A percentile compares a stretch with the other conserved stretches of the same genome.
Evolutionary conservation across 2,888 invertebrate genomes (phyloP).

Genomic region (Brachycybe producta): DNA sequence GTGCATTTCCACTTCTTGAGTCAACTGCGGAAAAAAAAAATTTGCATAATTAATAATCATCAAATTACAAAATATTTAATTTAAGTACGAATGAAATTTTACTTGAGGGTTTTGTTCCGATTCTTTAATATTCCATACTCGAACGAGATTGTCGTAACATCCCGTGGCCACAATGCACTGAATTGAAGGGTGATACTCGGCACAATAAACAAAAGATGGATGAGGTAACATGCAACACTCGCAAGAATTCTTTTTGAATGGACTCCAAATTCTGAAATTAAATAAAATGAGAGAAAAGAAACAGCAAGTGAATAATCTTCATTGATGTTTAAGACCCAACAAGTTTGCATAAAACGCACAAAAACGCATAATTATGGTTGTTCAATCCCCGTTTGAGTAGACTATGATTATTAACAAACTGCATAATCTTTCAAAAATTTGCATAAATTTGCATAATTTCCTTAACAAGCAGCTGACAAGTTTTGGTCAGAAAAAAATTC

Average conservation of each 20-base stretch:
- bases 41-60: constrained; percentile 17
- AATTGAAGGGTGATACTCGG: constrained; percentile 42
- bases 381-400: too few species aligned
- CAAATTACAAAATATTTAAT: neutral
- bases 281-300: too few species aligned
- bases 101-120: constrained; percentile 10
- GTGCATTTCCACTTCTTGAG: constrained; percentile 43
- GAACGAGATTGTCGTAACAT: constrained; percentile 49
- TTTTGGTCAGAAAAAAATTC: too few species aligned
- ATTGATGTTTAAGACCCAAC: too few species aligned
- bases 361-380: too few species aligned
- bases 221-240: constrained; percentile 42
- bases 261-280: neutral
- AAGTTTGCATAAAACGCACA: too few species aligned
- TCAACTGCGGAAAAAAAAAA: constrained; percentile 27
- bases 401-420: too few species aligned
- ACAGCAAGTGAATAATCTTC: too few species aligned
- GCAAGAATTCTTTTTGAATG: neutral
- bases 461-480: too few species aligned
- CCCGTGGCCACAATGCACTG: constrained; percentile 45
- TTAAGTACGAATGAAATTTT: too few species aligned
- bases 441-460: too few species aligned
- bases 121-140: constrained; percentile 44
- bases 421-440: too few species aligned
- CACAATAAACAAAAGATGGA: constrained; percentile 54